Percentiles rank a stretch among this genome's conserved stretches.
Evolutionary conservation across 2,888 invertebrate genomes (phyloP).

Genomic region (Ischnura elegans): DNA sequence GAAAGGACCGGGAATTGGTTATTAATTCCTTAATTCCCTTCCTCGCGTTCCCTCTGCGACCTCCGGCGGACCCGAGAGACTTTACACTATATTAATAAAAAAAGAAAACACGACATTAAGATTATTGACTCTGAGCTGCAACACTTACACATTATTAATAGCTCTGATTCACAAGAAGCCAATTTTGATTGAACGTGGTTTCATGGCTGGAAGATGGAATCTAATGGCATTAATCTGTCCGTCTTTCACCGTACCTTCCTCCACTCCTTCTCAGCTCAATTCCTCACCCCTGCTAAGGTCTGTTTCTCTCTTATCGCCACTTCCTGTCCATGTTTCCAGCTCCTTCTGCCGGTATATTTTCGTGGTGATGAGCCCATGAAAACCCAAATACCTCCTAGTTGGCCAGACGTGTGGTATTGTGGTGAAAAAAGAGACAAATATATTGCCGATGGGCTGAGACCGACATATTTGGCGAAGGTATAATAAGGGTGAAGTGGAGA

Average conservation of each 20-base stretch:
- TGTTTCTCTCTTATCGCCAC: neutral
- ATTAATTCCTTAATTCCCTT: too few relatives aligned
- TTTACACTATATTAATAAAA: too few relatives aligned
- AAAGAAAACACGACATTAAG: too few relatives aligned
- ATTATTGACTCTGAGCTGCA: too few relatives aligned
- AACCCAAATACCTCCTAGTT: neutral
- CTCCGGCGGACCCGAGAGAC: too few relatives aligned
- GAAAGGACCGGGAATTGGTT: too few relatives aligned
- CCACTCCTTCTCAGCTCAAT: neutral
- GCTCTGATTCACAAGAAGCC: too few relatives aligned
- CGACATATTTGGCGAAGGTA: neutral
- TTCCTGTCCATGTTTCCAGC: conserved; percentile 16
- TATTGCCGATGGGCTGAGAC: neutral
- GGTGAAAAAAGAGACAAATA: neutral
- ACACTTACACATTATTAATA: too few relatives aligned
- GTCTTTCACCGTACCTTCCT: neutral
- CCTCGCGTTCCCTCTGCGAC: too few relatives aligned
- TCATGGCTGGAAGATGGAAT: too few relatives aligned
- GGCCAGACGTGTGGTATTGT: neutral
- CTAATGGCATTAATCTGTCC: too few relatives aligned
- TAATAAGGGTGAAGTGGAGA: neutral
- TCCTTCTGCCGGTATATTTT: conserved; percentile 28
- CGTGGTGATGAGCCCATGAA: neutral
- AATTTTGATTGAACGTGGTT: too few relatives aligned
- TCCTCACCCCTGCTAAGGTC: neutral